Conservation (phyloP, 1,140 invertebrate genomes). For the Diuraphis noxia region DNA sequence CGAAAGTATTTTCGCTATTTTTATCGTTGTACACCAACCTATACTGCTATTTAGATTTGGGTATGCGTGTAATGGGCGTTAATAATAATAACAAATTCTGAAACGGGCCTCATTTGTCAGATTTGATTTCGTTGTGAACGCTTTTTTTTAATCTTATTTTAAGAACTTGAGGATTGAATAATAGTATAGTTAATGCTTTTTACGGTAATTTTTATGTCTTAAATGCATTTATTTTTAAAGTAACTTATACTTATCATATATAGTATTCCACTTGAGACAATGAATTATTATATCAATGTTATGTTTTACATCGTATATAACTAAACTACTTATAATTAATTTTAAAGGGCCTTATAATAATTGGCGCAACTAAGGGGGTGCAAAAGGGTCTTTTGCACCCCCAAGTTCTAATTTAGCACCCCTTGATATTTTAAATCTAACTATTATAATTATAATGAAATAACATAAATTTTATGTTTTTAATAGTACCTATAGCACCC, state of each 20-base stretch:
- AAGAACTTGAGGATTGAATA: neutral
- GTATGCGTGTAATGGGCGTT: neutral
- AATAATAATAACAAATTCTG: neutral
- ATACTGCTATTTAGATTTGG: neutral
- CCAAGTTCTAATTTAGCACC: no score
- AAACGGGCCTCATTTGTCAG: neutral
- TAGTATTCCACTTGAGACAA: neutral
- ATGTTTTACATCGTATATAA: neutral
- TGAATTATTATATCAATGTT: neutral
- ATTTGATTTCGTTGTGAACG: neutral
- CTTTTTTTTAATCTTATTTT: neutral
- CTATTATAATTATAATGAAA: no score
- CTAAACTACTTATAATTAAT: no score
- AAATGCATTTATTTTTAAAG: neutral
- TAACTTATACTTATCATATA: neutral
- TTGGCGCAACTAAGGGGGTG: no score
- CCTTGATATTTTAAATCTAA: no score
- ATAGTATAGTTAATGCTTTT: neutral
- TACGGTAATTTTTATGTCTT: neutral
- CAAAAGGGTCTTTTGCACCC: no score
- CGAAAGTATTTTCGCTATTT: neutral
- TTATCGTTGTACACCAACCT: neutral
- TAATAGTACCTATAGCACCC: no score
- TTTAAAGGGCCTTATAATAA: no score
- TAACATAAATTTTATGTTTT: no score